These are phyloP conservation scores for Cynoglossus semilaevis DNA, from an alignment of 2,113 vertebrate species.

Conservation along the genomic window DNA sequence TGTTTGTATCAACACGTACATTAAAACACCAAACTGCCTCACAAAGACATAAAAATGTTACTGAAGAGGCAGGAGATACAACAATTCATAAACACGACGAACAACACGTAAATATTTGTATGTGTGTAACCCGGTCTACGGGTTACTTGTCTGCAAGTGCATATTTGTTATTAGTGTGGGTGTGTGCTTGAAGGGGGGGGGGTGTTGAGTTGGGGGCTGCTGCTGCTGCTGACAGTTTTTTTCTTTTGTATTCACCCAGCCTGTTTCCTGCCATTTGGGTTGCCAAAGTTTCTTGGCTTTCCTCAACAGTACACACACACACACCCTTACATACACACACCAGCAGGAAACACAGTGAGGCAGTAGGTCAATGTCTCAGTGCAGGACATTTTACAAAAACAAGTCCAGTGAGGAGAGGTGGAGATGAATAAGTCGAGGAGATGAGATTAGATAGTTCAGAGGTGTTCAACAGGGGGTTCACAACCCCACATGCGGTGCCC, in stretches of 20 bases:
- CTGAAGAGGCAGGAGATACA: too few species aligned
- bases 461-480: background rate
- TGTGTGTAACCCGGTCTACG: too few species aligned
- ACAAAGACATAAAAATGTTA: too few species aligned
- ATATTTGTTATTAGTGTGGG: background rate
- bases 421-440: slow-evolving; percentile 10
- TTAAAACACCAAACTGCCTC: background rate
- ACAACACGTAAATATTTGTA: too few species aligned
- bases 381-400: slow-evolving; percentile 4
- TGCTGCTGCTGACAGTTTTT: slow-evolving; percentile 40
- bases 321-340: slow-evolving; percentile 3
- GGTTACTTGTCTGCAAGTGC: too few species aligned
- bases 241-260: slow-evolving; percentile 48
- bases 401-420: background rate
- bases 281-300: slow-evolving; percentile 31
- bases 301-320: slow-evolving; percentile 19
- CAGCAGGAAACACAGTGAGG: background rate
- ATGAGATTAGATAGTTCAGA: too few species aligned
- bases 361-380: slow-evolving; percentile 25
- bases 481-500: background rate
- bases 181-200: background rate
- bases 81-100: too few species aligned
- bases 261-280: slow-evolving; percentile 60
- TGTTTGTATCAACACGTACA: slow-evolving; percentile 35
- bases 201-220: too few species aligned